Evolutionary conservation across 2,888 invertebrate species (phyloP).

Genomic region (Mantis religiosa): DNA sequence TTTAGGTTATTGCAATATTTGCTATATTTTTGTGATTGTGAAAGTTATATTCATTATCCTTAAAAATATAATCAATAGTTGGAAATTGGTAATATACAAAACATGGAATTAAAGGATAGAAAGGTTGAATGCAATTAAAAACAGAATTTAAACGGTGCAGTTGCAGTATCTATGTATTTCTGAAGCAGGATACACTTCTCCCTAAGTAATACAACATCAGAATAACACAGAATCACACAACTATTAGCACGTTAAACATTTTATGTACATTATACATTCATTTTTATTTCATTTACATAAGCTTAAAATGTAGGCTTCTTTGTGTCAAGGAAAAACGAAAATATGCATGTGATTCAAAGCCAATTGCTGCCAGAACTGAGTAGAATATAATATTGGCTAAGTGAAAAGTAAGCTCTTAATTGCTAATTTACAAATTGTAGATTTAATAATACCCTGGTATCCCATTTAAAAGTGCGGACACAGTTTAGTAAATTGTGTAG

Average conservation of each 20-base stretch:
- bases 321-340: neutral
- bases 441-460: slow-evolving; percentile 11
- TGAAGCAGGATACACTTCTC: neutral
- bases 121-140: neutral
- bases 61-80: no score
- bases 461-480: neutral
- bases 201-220: neutral
- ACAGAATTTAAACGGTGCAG: neutral
- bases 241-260: neutral
- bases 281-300: neutral
- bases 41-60: no score
- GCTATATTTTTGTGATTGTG: no score
- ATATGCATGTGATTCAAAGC: neutral
- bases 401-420: neutral
- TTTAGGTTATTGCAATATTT: no score
- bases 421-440: neutral
- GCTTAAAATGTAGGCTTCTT: neutral
- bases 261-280: neutral
- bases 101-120: neutral
- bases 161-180: neutral
- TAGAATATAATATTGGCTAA: neutral
- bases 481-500: neutral
- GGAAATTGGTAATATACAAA: no score
- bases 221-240: neutral
- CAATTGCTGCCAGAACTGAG: neutral